Evolutionary conservation across 2,888 invertebrate species (phyloP), one percentile per base, ranked within the genome.

Genomic region (Resseliella maxima): DNA sequence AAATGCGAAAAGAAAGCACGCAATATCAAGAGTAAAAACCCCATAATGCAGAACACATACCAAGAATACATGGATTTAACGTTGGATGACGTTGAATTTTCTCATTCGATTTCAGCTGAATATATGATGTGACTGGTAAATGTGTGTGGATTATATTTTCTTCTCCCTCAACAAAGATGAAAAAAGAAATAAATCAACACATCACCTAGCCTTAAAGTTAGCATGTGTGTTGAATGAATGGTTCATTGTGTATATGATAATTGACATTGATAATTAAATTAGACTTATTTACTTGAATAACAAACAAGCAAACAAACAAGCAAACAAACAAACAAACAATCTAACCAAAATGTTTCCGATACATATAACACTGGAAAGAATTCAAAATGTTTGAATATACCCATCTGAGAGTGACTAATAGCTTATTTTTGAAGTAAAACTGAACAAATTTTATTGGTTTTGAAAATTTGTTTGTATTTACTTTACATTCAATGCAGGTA

Each of bases 191-290:
- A 41, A 41, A 41, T n/a, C n/a, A 41, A 41, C 12, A 41, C 18
- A 59, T 59, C 24, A 24, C 24, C 3, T 59, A 24, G 59, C 59
- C 59, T 59, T 24, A 59, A 59, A 59, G 24, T 59, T 59, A 59
- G 12, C 41, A 12, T 41, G 41, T 41, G 41, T 41, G 41, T 41
- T 41, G 5, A 41, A 41, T 50, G 46, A 15, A 59, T 24, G 59
- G 59, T 59, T 59, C 59, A 59, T 24, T 59, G 59, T 59, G 24
- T 59, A 59, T 59, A 59, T 59, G 59, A 59, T 59, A 59, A 59
- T 59, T 59, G 59, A 59, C 59, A 59, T 59, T 59, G 59, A 59
- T 59, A 59, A 59, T 59, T 59, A 59, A 59, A 59, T 59, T 59
- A 59, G 59, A 59, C 24, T 59, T 59, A 59, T 59, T 59, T 59